These are phyloP conservation scores for Pangasianodon gigas DNA, from an alignment of 2,113 vertebrate genomes.

Conservation along the genomic window DNA sequence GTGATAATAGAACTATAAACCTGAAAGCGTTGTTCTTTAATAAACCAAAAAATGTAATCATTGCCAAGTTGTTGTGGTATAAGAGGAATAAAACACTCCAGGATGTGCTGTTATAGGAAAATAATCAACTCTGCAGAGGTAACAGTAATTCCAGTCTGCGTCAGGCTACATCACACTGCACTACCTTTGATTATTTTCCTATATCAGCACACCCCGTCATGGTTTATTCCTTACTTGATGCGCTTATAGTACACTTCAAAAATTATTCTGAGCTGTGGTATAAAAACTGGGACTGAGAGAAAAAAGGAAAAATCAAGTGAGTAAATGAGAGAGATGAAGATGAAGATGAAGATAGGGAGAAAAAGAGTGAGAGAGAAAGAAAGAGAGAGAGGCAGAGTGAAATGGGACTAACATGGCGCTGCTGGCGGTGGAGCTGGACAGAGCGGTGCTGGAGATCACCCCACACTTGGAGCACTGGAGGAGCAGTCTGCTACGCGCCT, in stretches of 20 bases:
- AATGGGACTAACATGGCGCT: slow-evolving; percentile 92
- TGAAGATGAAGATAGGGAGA: slow-evolving; percentile 47
- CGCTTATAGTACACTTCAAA: background rate
- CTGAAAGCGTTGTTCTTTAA: too few relatives aligned
- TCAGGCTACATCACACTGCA: too few relatives aligned
- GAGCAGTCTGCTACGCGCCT: slow-evolving; percentile 86
- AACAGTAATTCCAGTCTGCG: background rate
- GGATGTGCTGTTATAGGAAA: background rate
- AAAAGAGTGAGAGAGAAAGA: slow-evolving; percentile 56
- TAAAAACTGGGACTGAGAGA: background rate
- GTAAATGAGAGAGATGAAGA: slow-evolving; percentile 52
- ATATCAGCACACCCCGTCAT: background rate
- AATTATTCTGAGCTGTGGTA: background rate
- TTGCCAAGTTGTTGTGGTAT: too few relatives aligned
- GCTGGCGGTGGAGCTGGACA: slow-evolving; percentile 90
- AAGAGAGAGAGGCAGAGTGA: slow-evolving; percentile 55
- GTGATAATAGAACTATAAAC: too few relatives aligned
- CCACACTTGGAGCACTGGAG: slow-evolving; percentile 98
- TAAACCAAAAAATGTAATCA: too few relatives aligned
- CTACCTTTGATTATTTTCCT: background rate
- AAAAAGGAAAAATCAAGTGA: background rate
- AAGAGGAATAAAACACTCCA: too few relatives aligned
- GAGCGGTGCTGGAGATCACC: slow-evolving; percentile 89
- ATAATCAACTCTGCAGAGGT: background rate
- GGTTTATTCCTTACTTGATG: background rate